phyloP scores from a whole-genome alignment of 2,113 vertebrate genomes.

The Phaethornis superciliosus region DNA sequence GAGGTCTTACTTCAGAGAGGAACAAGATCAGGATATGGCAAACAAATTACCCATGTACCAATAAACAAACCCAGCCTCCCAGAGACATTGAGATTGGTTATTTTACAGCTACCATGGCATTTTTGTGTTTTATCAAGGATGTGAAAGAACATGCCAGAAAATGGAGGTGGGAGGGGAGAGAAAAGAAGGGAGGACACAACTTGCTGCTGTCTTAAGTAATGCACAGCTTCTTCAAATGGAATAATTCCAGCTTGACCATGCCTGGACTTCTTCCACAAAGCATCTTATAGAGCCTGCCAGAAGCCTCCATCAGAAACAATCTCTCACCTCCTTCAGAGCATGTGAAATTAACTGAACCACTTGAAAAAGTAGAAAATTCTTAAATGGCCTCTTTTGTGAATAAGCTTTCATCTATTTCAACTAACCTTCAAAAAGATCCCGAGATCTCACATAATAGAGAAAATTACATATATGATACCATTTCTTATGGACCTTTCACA shows the following conservation, averaged over 20 bases:
- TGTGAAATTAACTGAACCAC: neutral
- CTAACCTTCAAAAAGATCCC: slow-evolving; percentile 42
- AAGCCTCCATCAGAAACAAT: neutral
- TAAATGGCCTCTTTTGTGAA: neutral
- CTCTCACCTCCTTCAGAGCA: neutral
- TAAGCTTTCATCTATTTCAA: slow-evolving; percentile 30
- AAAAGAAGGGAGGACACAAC: neutral
- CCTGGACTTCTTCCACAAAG: neutral
- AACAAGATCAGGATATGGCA: neutral
- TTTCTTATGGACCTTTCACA: slow-evolving; percentile 34
- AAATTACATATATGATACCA: slow-evolving; percentile 20
- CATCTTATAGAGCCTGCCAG: neutral
- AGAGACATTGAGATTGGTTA: neutral
- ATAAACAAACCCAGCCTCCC: neutral
- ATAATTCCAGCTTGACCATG: neutral
- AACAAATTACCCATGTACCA: neutral
- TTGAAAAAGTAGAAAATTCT: slow-evolving; percentile 24
- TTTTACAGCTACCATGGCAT: neutral
- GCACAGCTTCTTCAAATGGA: neutral
- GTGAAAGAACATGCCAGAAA: neutral
- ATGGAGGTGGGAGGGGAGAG: neutral
- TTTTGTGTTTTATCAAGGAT: neutral
- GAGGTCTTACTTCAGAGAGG: too few species aligned
- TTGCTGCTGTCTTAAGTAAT: neutral
- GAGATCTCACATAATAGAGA: slow-evolving; percentile 11